Percentiles rank a stretch among this genome's conserved stretches.
phyloP scores from a whole-genome alignment of 2,888 invertebrate genomes.

The Synanthedon vespiformis region DNA sequence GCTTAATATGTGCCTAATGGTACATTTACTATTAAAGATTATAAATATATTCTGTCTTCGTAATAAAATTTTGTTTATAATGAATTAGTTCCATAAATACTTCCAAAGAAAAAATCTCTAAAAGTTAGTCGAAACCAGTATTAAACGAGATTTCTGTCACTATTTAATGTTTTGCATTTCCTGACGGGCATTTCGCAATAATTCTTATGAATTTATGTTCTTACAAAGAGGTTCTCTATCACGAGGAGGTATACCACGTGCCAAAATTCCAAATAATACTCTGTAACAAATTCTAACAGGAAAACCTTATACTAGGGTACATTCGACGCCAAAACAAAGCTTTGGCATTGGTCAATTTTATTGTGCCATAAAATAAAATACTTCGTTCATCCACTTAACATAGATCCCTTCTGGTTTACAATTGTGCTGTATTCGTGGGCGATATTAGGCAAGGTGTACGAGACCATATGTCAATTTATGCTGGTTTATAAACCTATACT shows the following conservation, averaged over 20 bases:
- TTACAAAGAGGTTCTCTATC: too few species aligned
- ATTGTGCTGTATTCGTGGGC: not conserved
- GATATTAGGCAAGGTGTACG: too few species aligned
- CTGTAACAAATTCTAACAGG: not conserved
- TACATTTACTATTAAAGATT: not conserved
- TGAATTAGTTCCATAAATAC: too few species aligned
- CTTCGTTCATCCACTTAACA: slow-evolving; percentile 2
- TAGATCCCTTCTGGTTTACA: slow-evolving; percentile 1
- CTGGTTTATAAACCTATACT: slow-evolving; percentile 2
- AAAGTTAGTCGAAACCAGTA: too few species aligned
- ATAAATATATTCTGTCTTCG: not conserved
- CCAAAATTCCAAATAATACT: not conserved
- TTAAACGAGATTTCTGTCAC: too few species aligned
- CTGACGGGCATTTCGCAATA: too few species aligned
- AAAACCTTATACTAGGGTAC: not conserved
- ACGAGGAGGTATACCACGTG: too few species aligned
- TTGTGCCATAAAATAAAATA: slow-evolving; percentile 8
- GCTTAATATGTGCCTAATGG: not conserved
- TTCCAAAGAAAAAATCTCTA: too few species aligned
- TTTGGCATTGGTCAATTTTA: slow-evolving; percentile 8
- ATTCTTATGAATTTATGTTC: too few species aligned
- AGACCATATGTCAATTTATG: slow-evolving; percentile 1
- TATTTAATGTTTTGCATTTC: too few species aligned
- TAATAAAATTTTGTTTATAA: too few species aligned
- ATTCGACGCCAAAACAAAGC: slow-evolving; percentile 1